Evolutionary conservation across 1,140 invertebrate species (phyloP), one percentile per base, ranked within the genome.

Genomic region (Caerostris darwini): DNA sequence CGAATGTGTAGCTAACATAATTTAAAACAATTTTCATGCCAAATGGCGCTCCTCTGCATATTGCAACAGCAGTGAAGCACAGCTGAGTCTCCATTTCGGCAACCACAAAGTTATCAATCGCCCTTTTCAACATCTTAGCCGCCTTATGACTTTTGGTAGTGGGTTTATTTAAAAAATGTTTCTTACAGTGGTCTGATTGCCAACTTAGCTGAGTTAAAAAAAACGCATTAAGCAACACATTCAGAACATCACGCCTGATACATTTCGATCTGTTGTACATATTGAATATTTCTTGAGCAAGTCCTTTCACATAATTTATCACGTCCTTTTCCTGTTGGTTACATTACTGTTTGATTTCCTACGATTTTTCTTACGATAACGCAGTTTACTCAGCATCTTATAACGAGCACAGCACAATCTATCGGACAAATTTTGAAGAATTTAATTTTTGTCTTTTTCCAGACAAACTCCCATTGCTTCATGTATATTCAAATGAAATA

Each of bases 81-180:
- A 57, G 82, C n/a, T n/a, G n/a, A n/a, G n/a, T n/a, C n/a, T n/a
- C n/a, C n/a, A n/a, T n/a, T n/a, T n/a, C n/a, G n/a, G 5, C 14
- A n/a, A 83, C 17, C 5, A n/a, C 53, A 14, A 10, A 83, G 14
- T 83, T n/a, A 56, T 57, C 8, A 57, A 1, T 56, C 82, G 4
- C 8, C 14, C 6, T 57, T 56, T 83, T 7, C 5, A 17, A 57
- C 14, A 17, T 54, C 82, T 7, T 85, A 3, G 14, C 12, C 82
- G 17, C 19, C 54, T 8, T 85, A 56, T 58, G 56, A 58, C 82
- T 83, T 83, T 54, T 83, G 82, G 56, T 7, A 17, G 54, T 57
- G 82, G 56, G 54, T 53, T 57, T 85, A 85, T n/a, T 56, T 85
- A 57, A 85, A 85, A 85, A 14, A 85, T 85, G 54, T 57, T 83